Evolutionary conservation across 2,797 vertebrate genomes (phyloP).

Genomic region (Spheniscus humboldti): DNA sequence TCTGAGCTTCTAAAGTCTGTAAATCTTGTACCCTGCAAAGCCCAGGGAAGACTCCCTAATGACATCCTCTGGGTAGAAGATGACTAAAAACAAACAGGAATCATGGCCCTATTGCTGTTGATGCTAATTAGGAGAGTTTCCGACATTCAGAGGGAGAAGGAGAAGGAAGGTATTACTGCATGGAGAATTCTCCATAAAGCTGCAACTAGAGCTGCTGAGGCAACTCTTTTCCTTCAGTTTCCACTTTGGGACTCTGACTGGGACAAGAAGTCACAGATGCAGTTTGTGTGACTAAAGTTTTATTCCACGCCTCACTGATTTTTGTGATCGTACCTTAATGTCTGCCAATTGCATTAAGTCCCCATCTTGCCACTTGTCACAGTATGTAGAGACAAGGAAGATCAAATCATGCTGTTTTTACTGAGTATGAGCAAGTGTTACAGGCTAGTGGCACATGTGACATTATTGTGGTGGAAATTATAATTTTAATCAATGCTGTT

Average conservation of each 20-base stretch:
- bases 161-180: not conserved
- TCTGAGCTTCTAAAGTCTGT: not conserved
- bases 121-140: not conserved
- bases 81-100: not conserved
- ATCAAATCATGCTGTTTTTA: not conserved
- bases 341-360: not conserved
- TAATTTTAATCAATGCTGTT: not conserved
- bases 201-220: rapidly evolving
- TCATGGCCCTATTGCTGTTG: not conserved
- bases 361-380: not conserved
- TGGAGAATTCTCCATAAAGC: not conserved
- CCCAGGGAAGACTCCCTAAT: not conserved
- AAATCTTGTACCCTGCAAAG: not conserved
- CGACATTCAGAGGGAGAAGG: rapidly evolving
- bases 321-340: not conserved
- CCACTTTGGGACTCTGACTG: not conserved
- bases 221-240: not conserved
- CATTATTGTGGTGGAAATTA: not conserved
- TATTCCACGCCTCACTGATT: not conserved
- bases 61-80: not conserved
- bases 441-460: not conserved
- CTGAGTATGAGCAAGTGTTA: not conserved
- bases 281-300: not conserved
- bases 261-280: not conserved
- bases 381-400: not conserved